Base-by-base conservation (phyloP, 2,888 invertebrate species). In the Cancer borealis region DNA sequence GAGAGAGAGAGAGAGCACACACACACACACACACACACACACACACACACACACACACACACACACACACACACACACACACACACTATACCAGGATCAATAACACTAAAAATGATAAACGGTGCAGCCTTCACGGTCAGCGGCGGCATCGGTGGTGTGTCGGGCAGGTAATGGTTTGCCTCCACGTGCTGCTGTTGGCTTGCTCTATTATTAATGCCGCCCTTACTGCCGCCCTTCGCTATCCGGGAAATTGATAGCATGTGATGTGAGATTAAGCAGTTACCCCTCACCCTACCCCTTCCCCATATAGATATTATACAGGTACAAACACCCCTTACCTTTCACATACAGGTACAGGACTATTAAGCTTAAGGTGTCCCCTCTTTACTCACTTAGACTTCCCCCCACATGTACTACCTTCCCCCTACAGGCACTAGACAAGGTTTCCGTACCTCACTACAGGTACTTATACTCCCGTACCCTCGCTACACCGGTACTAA, bases 31-130 rank as follows among this genome's bases (percentile, higher is more conserved):
- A 21, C 66, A 66, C 10, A 14, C 66, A 21, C 12, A 21, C 66
- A 66, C 12, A 66, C 66, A 66, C 12, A 21, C 66, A 21, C 66
- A 66, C 66, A 66, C 66, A 66, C 66, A 66, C 66, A 66, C 66
- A 66, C 66, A 66, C 66, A 66, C 66, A 66, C 66, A 66, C 66
- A 66, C 66, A 66, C 66, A 66, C 66, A 66, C 66, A 66, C 66
- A 79, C 79, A 79, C 79, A 79, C 79, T 30, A 26, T 30, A 79
- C 79, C 0, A 6, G 79, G 26, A 30, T 79, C 79, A 79, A 79
- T 79, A 30, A 21, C 79, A 8, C 79, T 79, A 79, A 79, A 30
- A 79, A 79, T 79, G 79, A 79, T 14, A 79, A 79, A 79, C 30
- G 30, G 30, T 5, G 30, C 30, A 79, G 12, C 79, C 30, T 79